These are phyloP conservation scores for Scaptomyza flava DNA, from an alignment of 2,888 invertebrate genomes.

Conservation along the genomic window DNA sequence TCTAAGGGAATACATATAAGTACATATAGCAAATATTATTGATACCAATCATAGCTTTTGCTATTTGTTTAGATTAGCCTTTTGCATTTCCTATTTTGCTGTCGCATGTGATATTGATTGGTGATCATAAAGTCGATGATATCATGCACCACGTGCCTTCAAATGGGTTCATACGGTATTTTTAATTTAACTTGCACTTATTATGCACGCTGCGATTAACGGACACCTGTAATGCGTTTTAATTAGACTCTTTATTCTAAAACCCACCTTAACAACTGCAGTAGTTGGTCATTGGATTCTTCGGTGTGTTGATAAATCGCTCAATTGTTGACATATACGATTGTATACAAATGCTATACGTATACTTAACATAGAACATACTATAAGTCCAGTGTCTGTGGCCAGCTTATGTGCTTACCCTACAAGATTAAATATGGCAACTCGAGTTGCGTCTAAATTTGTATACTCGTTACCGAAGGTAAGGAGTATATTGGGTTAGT, in stretches of 20 bases:
- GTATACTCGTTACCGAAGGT: too few species aligned
- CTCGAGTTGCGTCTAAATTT: background rate
- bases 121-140: conserved; percentile 47
- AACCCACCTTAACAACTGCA: background rate
- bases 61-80: conserved; percentile 32
- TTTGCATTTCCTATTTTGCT: conserved; percentile 28
- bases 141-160: conserved; percentile 43
- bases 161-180: conserved; percentile 39
- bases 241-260: conserved; percentile 29
- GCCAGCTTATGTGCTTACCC: background rate
- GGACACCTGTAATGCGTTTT: conserved; percentile 61
- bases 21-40: conserved; percentile 4
- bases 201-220: conserved; percentile 62
- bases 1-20: too few species aligned
- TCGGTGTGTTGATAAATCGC: too few species aligned
- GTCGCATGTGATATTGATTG: background rate
- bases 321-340: too few species aligned
- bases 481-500: too few species aligned
- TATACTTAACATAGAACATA: too few species aligned
- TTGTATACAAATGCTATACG: too few species aligned
- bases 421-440: background rate
- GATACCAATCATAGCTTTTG: conserved; percentile 3
- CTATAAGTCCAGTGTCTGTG: too few species aligned
- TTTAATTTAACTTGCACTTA: conserved; percentile 35
- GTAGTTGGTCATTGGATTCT: too few species aligned